Evolutionary conservation across 2,888 invertebrate genomes (phyloP), one percentile per base, ranked within the genome.

Genomic region (Hypercompe scribonia): DNA sequence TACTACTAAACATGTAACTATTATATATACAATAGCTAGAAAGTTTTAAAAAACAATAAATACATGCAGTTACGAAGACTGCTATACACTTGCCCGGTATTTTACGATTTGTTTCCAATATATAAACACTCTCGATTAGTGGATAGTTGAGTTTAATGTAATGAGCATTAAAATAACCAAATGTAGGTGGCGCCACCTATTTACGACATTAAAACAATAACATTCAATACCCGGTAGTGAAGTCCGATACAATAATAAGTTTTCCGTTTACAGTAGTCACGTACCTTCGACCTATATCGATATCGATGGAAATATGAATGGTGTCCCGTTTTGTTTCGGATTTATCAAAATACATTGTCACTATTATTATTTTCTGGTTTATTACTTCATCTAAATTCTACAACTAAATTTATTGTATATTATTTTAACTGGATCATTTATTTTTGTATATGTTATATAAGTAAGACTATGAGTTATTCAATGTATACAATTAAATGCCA

Each of bases 131-230:
- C 54, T 5, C 21, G 54, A 70, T 36, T 33, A 66, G 31, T 50
- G 50, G 65, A 65, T 64, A 33, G 61, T 54, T 69, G 31, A 42
- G 21, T 31, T 46, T n/a, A 28, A 61, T 61, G 31, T 64, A 70
- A 61, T 42, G 39, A 46, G 8, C 5, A 3, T 63, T 71, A 63
- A 67, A 72, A 63, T 72, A 67, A 67, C 80, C 78, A 83, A 79
- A 81, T 81, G 69, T 76, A 75, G 71, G 34, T 67, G 71, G 76
- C 75, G 77, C 78, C 73, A 31, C 65, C 77, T 90, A 89, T 90
- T 90, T 91, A 89, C 88, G 88, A 85, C 87, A 77, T 74, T 72
- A 71, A 65, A 82, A 87, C 84, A 90, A 90, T 88, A 91, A 90
- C 87, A 90, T 71, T 84, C 74, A 80, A 73, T 90, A 89, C 89